These are phyloP conservation scores for Sinodicranocentrus sp. DNA, from an alignment of 2,888 invertebrate species.

Conservation along the genomic window DNA sequence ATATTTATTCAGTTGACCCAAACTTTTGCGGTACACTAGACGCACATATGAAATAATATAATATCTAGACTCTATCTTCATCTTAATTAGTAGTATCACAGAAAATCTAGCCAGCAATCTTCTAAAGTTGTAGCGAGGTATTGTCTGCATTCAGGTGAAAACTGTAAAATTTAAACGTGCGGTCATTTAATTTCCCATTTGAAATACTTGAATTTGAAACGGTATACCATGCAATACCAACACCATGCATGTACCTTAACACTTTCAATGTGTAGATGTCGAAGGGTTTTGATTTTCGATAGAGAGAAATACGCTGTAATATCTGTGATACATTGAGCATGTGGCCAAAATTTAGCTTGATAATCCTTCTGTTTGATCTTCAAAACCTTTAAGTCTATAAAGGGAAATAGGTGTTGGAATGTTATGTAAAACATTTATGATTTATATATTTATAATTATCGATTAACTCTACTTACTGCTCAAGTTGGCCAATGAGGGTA, in stretches of 20 bases:
- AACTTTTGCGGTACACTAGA: too few relatives aligned
- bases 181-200: too few relatives aligned
- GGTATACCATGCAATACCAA: too few relatives aligned
- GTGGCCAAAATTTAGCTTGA: constrained; percentile 70
- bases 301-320: constrained; percentile 66
- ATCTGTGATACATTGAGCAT: constrained; percentile 70
- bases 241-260: constrained; percentile 71
- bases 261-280: constrained; percentile 66
- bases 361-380: constrained; percentile 70
- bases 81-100: constrained; percentile 50
- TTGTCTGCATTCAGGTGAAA: constrained; percentile 68
- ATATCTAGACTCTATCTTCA: too few relatives aligned
- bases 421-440: background rate
- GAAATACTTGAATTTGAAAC: constrained; percentile 10
- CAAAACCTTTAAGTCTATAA: constrained; percentile 55
- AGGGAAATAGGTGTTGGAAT: background rate
- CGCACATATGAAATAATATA: too few relatives aligned
- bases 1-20: too few relatives aligned
- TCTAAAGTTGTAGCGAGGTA: constrained; percentile 60
- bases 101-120: constrained; percentile 73
- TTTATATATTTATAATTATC: background rate
- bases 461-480: constrained; percentile 52
- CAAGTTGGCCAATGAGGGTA: constrained; percentile 63
- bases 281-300: constrained; percentile 59
- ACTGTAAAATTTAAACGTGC: constrained; percentile 41